Evolutionary conservation across 23 tunicate genomes (phyloP).

Genomic region (Corella eumyota): DNA sequence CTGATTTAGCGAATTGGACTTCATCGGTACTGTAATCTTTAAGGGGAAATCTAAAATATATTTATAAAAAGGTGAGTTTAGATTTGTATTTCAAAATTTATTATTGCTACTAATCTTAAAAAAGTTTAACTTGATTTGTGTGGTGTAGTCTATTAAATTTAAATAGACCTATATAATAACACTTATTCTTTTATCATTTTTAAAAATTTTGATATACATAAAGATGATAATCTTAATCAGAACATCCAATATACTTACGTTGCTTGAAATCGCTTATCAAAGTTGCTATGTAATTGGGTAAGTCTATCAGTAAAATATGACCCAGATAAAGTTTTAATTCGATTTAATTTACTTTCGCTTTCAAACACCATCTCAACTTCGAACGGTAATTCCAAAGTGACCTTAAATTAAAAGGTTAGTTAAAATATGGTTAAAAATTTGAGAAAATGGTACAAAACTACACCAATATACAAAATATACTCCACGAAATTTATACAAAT

Average conservation of each 20-base stretch:
- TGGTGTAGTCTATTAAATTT: too few relatives aligned
- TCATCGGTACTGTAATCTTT: conserved; percentile 42
- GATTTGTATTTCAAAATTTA: too few relatives aligned
- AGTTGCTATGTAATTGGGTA: conserved; percentile 27
- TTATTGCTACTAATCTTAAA: too few relatives aligned
- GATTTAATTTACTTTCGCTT: conserved; percentile 48
- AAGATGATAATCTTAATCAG: too few relatives aligned
- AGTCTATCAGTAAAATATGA: conserved; percentile 29
- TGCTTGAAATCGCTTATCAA: conserved; percentile 81
- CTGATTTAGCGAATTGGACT: conserved; percentile 79
- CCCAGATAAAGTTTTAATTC: conserved; percentile 22
- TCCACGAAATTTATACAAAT: not conserved
- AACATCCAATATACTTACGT: conserved; percentile 34
- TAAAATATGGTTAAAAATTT: not conserved
- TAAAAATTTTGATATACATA: too few relatives aligned
- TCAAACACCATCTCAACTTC: conserved; percentile 82
- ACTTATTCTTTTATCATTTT: too few relatives aligned
- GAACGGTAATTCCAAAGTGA: conserved; percentile 73
- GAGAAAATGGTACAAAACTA: not conserved
- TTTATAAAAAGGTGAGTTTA: too few relatives aligned
- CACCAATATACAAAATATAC: not conserved
- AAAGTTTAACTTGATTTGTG: too few relatives aligned
- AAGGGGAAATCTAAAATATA: conserved; percentile 61
- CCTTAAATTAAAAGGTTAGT: conserved; percentile 32
- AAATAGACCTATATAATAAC: too few relatives aligned